Conservation (phyloP, 2,113 vertebrate genomes). For the Engraulis encrasicolus region DNA sequence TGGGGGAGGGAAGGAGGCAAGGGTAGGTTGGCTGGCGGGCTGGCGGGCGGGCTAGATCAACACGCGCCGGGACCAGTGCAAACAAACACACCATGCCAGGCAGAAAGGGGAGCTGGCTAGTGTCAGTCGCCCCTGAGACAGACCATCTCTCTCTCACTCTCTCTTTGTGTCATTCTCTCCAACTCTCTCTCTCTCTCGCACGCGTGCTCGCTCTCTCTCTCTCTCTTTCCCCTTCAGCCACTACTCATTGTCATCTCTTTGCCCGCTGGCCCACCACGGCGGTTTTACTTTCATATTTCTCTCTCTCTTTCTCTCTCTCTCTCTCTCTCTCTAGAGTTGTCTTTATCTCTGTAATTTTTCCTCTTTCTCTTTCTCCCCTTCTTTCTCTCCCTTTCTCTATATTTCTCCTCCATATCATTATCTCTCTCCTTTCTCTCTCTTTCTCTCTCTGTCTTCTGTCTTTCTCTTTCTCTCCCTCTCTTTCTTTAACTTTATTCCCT, state of each 20-base stretch:
- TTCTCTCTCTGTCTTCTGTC: too few species aligned
- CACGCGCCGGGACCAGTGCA: conserved; percentile 33
- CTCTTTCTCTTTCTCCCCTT: too few species aligned
- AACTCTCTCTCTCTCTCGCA: not conserved
- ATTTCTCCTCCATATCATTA: too few species aligned
- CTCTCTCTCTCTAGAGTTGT: not conserved
- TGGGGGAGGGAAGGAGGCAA: too few species aligned
- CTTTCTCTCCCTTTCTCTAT: too few species aligned
- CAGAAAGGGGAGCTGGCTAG: conserved; percentile 11
- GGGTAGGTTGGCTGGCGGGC: too few species aligned
- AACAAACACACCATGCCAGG: conserved; percentile 38
- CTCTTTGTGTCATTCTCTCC: too few species aligned
- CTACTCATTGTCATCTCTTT: conserved; percentile 18
- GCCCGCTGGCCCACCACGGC: not conserved
- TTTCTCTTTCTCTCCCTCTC: too few species aligned
- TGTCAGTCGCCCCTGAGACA: conserved; percentile 17
- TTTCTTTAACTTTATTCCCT: too few species aligned
- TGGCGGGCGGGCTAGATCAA: conserved; percentile 34
- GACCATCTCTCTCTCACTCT: conserved; percentile 3
- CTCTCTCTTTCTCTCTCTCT: not conserved
- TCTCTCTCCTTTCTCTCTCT: too few species aligned
- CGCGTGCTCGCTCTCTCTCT: not conserved
- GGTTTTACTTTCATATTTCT: not conserved
- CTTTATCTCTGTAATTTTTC: too few species aligned
- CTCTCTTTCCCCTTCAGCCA: conserved; percentile 6